Evolutionary conservation across 1,140 invertebrate genomes (phyloP), one percentile per base, ranked within the genome.

Genomic region (Philopotamus ludificatus): DNA sequence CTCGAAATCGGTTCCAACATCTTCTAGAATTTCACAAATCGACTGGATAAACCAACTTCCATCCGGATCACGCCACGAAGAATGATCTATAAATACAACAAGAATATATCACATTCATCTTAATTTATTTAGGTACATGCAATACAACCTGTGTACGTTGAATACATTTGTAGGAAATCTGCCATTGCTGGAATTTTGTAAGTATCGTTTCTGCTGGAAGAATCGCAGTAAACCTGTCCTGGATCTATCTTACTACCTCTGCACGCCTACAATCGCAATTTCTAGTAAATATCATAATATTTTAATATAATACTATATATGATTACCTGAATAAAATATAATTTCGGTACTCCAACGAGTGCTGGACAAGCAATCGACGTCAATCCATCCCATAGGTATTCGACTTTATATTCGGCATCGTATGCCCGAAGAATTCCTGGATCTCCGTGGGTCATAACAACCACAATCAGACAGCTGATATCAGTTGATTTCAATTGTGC

Each of bases 161-260:
- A 47, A 60, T 60, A 60, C 57, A 60, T 60, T 9, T 60, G 57
- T 28, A 60, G 28, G 22, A 60, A 60, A n/a, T 60, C 57, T 2
- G 57, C 41, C 57, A 60, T 60, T 16, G 57, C 25, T 16, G 57
- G 57, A 23, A 60, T 60, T 44, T 44, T 47, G 15, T 18, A 47
- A 47, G 1, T 20, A 12, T 47, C 16, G 12, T 41, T 49, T 39
- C 8, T n/a, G 1, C 34, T 34, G 15, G 12, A 1, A 9, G 21
- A 25, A 26, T 60, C 57, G 12, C 1, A 18, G 2, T 28, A 3
- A 2, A 42, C 15, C 10, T 25, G 28, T 25, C 57, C 57, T 16
- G 1, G 10, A 28, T 60, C 57, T 16, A 28, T 9, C 28, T 47
- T 49, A 47, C 28, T 42, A 3, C 57, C 57, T n/a, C 57, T 4